A percentile compares a stretch with the other conserved stretches of the same genome.
Conservation (phyloP, 2,888 invertebrate genomes). For the Ceratothoa steindachneri region DNA sequence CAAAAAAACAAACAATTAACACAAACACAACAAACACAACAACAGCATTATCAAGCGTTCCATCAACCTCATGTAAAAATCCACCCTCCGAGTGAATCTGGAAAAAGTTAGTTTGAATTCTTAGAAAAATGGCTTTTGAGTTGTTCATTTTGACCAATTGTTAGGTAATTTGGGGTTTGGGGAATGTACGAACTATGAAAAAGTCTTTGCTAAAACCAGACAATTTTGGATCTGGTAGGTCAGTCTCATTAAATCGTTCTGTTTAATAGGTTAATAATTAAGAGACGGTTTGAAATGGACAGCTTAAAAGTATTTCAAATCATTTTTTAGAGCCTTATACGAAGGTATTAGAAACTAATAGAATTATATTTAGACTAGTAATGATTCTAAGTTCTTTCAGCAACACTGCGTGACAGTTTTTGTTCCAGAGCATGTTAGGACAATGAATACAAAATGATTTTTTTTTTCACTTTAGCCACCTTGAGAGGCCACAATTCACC, state of each 20-base stretch:
- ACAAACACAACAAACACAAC: conserved; percentile 28
- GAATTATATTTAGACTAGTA: not conserved
- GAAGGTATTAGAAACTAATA: not conserved
- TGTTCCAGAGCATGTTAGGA: not conserved
- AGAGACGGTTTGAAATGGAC: not conserved
- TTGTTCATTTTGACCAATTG: too few relatives aligned
- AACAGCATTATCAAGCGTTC: conserved; percentile 37
- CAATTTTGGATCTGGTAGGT: too few relatives aligned
- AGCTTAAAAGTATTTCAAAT: not conserved
- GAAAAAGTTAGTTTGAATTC: conserved; percentile 44
- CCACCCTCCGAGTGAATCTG: conserved; percentile 43
- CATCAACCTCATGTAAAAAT: conserved; percentile 46
- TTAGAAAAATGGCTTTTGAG: not conserved
- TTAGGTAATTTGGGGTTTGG: too few relatives aligned
- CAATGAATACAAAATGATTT: too few relatives aligned
- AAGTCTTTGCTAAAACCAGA: too few relatives aligned
- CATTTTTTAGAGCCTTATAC: too few relatives aligned
- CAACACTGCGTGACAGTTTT: not conserved
- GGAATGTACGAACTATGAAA: too few relatives aligned
- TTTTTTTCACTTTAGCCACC: too few relatives aligned
- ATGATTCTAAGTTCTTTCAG: not conserved
- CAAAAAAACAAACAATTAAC: conserved; percentile 11
- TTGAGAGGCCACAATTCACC: too few relatives aligned
- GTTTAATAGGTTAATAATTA: too few relatives aligned
- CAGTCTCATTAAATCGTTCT: too few relatives aligned